Evolutionary conservation across 2,797 vertebrate genomes (phyloP), one percentile per base, ranked within the genome.

Genomic region (Takifugu ocellatus): DNA sequence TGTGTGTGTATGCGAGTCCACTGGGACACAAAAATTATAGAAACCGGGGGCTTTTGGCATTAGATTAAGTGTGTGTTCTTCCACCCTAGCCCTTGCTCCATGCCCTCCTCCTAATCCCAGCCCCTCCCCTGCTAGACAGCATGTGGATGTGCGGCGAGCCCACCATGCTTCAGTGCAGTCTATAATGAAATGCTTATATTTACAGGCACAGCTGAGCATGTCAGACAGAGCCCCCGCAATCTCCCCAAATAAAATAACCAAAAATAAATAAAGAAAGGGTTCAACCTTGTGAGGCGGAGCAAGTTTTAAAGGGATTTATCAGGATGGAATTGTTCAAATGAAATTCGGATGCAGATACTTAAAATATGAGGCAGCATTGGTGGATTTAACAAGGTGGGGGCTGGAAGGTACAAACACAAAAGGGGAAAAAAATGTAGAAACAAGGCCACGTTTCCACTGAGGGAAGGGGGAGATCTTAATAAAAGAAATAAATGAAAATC

Each of bases 121-220:
- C 36, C 79, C 82, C 84, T 72, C 84, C 84, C 84, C 83, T 70
- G 63, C 75, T 71, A 69, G 72, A 73, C 75, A 78, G 84, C 81
- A 74, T 79, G 79, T 81, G 79, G 76, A 81, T 84, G 83, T 83
- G 84, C 61, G 66, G 87, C 85, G 86, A 86, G 86, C 92, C 93
- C 90, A 92, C 88, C 94, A 97, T 94, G 94, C 94, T 95, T 95
- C 94, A 94, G 91, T 94, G 94, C 94, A 94, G 93, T 92, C 92
- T 93, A 94, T 95, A 98, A 98, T 96, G 94, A 97, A 98, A 98
- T 94, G 93, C 93, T 97, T 95, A 94, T 93, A 97, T 97, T 96
- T 97, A 96, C 92, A 96, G 94, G 94, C 94, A 93, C 93, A 94
- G 90, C 90, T 92, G 94, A 96, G 93, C 92, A 61, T 95, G 94